phyloP scores from a whole-genome alignment of 2,888 invertebrate species.

The Eustalomyia histrio region DNA sequence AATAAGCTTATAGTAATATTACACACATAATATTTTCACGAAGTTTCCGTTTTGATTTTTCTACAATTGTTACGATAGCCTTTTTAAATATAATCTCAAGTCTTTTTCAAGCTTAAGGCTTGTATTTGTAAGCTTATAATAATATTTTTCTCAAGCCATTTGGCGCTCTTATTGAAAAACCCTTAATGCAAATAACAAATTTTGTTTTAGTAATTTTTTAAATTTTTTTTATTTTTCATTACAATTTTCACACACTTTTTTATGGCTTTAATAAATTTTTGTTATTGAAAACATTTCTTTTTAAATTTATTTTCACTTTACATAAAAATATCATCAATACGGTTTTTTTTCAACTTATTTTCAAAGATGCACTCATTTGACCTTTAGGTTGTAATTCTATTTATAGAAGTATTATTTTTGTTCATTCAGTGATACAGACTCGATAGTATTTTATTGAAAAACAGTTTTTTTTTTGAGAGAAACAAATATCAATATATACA shows the following conservation, averaged over 20 bases:
- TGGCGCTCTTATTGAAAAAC: no score
- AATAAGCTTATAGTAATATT: no score
- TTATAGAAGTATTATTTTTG: slow-evolving; percentile 9
- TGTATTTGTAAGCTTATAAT: no score
- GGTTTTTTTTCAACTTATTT: slow-evolving; percentile 38
- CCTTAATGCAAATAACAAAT: no score
- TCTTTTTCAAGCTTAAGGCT: no score
- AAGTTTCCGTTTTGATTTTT: no score
- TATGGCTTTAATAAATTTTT: background rate
- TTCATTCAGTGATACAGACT: background rate
- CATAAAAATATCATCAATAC: background rate
- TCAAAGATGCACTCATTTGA: slow-evolving; percentile 60
- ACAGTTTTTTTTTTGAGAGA: background rate
- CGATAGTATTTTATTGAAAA: background rate
- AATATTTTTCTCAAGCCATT: no score
- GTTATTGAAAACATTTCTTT: slow-evolving; percentile 1
- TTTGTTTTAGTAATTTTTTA: background rate
- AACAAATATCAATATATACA: background rate
- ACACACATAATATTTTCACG: no score
- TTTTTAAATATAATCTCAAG: no score
- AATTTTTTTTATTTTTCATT: background rate
- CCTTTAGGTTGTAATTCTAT: slow-evolving; percentile 49
- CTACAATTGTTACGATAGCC: no score
- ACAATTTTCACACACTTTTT: background rate
- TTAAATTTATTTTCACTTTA: background rate